These are phyloP conservation scores for Procavia capensis DNA, from an alignment of 2,113 vertebrate genomes.

Conservation along the genomic window DNA sequence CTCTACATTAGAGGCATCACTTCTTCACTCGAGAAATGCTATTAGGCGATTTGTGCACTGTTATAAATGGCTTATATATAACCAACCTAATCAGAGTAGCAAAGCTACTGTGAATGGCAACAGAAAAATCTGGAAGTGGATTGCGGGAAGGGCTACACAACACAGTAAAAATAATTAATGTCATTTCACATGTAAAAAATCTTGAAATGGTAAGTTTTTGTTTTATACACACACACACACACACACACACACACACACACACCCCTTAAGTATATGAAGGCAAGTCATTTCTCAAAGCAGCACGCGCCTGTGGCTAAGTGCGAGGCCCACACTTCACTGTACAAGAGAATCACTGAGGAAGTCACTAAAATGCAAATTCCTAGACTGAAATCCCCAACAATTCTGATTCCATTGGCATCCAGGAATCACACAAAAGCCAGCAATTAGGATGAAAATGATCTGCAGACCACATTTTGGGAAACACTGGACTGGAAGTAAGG, in stretches of 20 bases:
- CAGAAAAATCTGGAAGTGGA: background rate
- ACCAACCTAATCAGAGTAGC: background rate
- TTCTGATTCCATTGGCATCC: background rate
- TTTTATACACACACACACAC: too few relatives aligned
- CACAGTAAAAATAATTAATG: background rate
- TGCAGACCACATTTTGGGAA: background rate
- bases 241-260: too few relatives aligned
- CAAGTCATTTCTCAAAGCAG: background rate
- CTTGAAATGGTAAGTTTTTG: background rate
- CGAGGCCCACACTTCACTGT: background rate
- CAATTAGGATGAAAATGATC: background rate
- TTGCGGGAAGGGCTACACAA: background rate
- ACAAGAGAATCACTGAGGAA: background rate
- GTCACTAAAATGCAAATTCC: background rate
- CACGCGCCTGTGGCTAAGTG: background rate
- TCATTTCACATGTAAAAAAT: background rate
- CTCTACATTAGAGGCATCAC: background rate
- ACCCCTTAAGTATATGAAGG: background rate
- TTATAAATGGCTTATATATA: background rate
- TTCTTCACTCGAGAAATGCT: background rate
- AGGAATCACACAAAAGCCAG: background rate
- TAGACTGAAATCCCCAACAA: background rate
- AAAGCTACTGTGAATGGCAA: background rate
- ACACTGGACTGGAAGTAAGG: background rate
- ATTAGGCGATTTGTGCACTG: background rate